phyloP scores from a whole-genome alignment of 2,888 invertebrate genomes.

The Drosophila atripex region DNA sequence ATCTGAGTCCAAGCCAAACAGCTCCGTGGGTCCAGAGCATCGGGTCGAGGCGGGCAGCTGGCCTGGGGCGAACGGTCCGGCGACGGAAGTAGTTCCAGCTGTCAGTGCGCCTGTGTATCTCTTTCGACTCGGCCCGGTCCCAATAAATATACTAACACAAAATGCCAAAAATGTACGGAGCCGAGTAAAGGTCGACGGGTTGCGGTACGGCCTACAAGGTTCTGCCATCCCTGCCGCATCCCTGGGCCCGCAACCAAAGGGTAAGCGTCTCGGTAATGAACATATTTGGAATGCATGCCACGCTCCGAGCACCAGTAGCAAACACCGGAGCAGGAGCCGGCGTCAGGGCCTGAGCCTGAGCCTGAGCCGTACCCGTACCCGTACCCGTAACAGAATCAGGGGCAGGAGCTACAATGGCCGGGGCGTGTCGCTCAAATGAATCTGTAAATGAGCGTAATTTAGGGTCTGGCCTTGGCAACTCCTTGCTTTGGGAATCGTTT shows the following conservation, averaged over 20 bases:
- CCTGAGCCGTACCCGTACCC: background rate
- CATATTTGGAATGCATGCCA: constrained; percentile 74
- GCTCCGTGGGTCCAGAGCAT: background rate
- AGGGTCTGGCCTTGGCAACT: constrained; percentile 60
- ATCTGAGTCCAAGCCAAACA: constrained; percentile 33
- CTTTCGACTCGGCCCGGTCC: constrained; percentile 40
- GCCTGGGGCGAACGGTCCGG: too few species aligned
- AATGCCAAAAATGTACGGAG: constrained; percentile 59
- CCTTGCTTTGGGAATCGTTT: constrained; percentile 42
- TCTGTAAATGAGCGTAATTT: constrained; percentile 71
- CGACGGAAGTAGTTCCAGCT: too few species aligned
- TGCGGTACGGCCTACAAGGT: too few species aligned
- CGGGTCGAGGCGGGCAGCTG: too few species aligned
- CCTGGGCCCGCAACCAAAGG: constrained; percentile 34
- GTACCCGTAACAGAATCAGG: background rate
- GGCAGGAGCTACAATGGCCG: constrained; percentile 21
- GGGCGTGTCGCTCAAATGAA: constrained; percentile 60
- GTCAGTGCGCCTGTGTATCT: too few species aligned
- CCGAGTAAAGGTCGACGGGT: constrained; percentile 2
- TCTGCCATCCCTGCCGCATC: constrained; percentile 1
- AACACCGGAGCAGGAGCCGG: background rate
- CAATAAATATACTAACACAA: constrained; percentile 72
- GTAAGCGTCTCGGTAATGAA: constrained; percentile 68
- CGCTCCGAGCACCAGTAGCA: constrained; percentile 42
- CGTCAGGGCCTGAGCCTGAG: background rate